Percentiles rank a stretch among this genome's conserved stretches.
phyloP scores from a whole-genome alignment of 2,888 invertebrate species.

The Tetranychus piercei region DNA sequence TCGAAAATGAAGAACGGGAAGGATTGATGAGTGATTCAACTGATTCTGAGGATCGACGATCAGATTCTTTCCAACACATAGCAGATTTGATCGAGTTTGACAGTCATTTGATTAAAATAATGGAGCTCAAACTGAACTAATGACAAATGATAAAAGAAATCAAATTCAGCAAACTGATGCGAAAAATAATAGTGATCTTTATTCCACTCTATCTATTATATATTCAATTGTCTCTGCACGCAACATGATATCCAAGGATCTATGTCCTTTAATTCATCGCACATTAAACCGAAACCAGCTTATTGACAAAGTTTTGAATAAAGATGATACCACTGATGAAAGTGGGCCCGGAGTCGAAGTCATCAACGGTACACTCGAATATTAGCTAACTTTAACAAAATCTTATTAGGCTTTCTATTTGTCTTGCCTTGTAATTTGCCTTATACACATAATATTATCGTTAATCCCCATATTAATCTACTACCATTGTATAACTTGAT shows the following conservation, averaged over 20 bases:
- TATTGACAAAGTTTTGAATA: no score
- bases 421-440: no score
- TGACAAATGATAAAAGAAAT: background rate
- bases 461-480: no score
- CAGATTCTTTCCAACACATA: background rate
- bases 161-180: constrained; percentile 8
- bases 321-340: no score
- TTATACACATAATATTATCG: no score
- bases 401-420: no score
- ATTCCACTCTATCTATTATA: background rate
- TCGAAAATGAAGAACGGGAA: background rate
- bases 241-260: background rate
- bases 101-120: background rate
- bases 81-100: background rate
- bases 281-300: no score
- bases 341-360: no score
- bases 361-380: no score
- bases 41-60: constrained; percentile 5
- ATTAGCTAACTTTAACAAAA: no score
- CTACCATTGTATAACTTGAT: no score
- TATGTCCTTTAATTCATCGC: no score
- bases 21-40: background rate
- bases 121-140: background rate
- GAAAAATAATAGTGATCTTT: background rate
- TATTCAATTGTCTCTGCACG: constrained; percentile 6